Base-by-base conservation (phyloP, 2,797 vertebrate genomes). In the Sebastolobus altivelis region DNA sequence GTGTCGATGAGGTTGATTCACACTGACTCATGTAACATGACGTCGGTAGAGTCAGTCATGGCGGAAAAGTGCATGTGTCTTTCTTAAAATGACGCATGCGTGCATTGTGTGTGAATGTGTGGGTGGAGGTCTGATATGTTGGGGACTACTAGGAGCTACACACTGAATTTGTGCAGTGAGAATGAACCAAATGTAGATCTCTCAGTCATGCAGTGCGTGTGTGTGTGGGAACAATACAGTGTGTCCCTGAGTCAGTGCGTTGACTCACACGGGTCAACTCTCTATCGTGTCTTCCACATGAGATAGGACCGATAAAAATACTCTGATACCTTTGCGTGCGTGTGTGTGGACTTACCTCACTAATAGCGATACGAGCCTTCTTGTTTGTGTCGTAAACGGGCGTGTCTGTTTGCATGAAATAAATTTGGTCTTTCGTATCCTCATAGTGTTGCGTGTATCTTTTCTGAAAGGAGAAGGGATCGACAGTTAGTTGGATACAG, bases 401-500 rank as follows among this genome's bases (percentile, higher is more conserved):
- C 8, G 99, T 99, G 58, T 98, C 97, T 0, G 98, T 99, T 94
- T 99, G 97, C 97, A 99, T 98, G 91, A 97, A 99, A 95, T 98
- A 97, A 91, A 99, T 98, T 95, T 97, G 97, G 96, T 99, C 98
- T 97, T 99, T 99, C 0, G 72, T 74, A 9, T 94, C 93, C 89
- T 99, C 98, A 82, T 95, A 97, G 1, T 93, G 89, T 94, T 98
- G 96, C 33, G 97, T 97, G 88, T 99, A 99, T 93, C 96, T 98
- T 83, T 93, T 98, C 99, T 99, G 95, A 12, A 37, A 88, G 38
- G 54, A 18, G 46, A 83, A 72, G 3, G 10, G 13, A 69, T 18
- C 33, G n/a, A 58, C 4, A 54, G 20, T 83, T 11, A 80, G 40
- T 43, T 8, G 8, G 66, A 63, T 1, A 3, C 8, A 61, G 49